Conservation (phyloP, 2,113 vertebrate species). For the Eonycteris spelaea region DNA sequence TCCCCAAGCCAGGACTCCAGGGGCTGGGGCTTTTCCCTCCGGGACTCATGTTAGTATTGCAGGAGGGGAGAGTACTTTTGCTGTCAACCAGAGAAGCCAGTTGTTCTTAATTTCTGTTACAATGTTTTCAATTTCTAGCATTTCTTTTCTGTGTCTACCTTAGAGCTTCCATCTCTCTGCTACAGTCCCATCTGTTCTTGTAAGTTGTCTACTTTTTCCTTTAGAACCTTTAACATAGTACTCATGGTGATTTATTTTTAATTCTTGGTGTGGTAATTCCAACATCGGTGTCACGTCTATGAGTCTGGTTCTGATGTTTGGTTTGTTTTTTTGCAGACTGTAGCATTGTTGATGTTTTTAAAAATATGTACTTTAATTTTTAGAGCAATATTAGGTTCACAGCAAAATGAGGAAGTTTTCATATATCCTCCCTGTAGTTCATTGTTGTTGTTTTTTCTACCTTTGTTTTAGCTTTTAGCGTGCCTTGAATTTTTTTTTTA, state of each 20-base stretch:
- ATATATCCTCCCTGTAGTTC: background rate
- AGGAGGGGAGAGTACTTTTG: background rate
- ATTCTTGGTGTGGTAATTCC: background rate
- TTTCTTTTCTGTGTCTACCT: background rate
- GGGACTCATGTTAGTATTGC: background rate
- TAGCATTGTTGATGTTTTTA: background rate
- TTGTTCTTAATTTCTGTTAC: background rate
- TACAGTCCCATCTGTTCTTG: background rate
- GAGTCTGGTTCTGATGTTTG: background rate
- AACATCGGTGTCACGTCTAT: background rate
- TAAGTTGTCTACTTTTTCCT: background rate
- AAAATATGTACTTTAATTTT: background rate
- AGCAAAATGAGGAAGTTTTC: background rate
- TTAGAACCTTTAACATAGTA: background rate
- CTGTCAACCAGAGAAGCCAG: background rate
- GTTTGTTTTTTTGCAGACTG: background rate
- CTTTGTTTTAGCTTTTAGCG: background rate
- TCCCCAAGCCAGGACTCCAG: too few relatives aligned
- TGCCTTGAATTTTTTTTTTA: background rate
- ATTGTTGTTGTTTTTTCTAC: background rate
- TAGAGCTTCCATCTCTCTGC: background rate
- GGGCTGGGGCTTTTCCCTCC: background rate
- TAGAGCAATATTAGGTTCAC: background rate
- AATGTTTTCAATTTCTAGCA: background rate
- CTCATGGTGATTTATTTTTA: background rate